Evolutionary conservation across 2,888 invertebrate species (phyloP).

Genomic region (Sisyra nigra): DNA sequence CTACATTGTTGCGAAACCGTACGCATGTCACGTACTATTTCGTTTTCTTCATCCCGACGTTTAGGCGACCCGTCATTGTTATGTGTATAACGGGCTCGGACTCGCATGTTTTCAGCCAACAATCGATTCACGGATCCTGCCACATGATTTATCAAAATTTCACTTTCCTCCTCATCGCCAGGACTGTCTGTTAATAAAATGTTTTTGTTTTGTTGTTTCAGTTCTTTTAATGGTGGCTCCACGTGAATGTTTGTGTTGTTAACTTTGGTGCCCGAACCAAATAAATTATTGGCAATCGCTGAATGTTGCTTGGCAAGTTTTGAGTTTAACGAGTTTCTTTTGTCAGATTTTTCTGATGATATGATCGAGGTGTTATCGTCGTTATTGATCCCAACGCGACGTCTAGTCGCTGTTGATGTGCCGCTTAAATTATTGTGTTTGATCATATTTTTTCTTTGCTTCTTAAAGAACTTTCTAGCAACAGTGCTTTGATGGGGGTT

Average conservation of each 20-base stretch:
- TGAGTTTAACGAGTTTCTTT: slow-evolving; percentile 11
- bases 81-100: neutral
- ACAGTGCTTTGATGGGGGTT: slow-evolving; percentile 89
- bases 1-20: slow-evolving; percentile 57
- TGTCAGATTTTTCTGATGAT: slow-evolving; percentile 8
- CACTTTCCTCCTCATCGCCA: slow-evolving; percentile 32
- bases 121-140: slow-evolving; percentile 13
- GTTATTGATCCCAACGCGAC: slow-evolving; percentile 36
- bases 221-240: slow-evolving; percentile 38
- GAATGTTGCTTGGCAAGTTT: slow-evolving; percentile 27
- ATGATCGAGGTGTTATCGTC: slow-evolving; percentile 34
- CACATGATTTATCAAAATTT: slow-evolving; percentile 18
- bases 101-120: slow-evolving; percentile 12
- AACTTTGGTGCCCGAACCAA: slow-evolving; percentile 57
- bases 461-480: slow-evolving; percentile 83
- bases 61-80: slow-evolving; percentile 20
- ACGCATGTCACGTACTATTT: slow-evolving; percentile 29
- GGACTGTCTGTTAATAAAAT: slow-evolving; percentile 39
- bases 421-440: slow-evolving; percentile 54
- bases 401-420: slow-evolving; percentile 25
- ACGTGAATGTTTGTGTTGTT: slow-evolving; percentile 70
- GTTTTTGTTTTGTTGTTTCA: slow-evolving; percentile 44
- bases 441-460: slow-evolving; percentile 54
- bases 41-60: slow-evolving; percentile 19
- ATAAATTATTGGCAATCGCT: slow-evolving; percentile 36